Conservation (phyloP, 2,888 invertebrate species). For the Thereva unica region DNA sequence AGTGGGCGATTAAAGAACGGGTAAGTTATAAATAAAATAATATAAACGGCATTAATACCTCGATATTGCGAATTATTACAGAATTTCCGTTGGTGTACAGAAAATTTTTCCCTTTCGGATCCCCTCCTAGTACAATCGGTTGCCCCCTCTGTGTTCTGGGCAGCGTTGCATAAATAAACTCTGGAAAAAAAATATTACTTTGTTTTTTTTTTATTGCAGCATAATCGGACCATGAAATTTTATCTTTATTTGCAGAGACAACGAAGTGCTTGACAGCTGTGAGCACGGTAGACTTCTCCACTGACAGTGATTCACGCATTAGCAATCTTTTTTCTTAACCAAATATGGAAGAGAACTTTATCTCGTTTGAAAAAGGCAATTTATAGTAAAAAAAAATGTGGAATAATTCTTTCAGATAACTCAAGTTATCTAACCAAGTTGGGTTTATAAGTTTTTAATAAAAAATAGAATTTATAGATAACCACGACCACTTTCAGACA, state of each 20-base stretch:
- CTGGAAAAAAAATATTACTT: constrained; percentile 60
- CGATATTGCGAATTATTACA: constrained; percentile 95
- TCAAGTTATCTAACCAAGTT: no score
- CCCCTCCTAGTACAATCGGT: constrained; percentile 90
- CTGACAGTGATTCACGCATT: constrained; percentile 35
- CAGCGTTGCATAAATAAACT: constrained; percentile 88
- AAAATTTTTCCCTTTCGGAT: constrained; percentile 96
- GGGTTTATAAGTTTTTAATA: no score
- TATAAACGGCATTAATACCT: constrained; percentile 62
- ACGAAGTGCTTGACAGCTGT: background rate
- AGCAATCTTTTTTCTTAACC: constrained; percentile 37
- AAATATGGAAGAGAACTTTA: constrained; percentile 29
- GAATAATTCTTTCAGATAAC: no score
- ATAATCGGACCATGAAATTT: no score
- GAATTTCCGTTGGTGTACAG: constrained; percentile 97
- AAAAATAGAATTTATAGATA: no score
- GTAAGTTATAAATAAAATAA: constrained; percentile 12
- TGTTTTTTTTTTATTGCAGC: constrained; percentile 20
- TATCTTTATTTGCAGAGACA: no score
- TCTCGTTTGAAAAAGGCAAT: no score
- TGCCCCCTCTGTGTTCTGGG: constrained; percentile 94
- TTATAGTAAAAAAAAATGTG: no score
- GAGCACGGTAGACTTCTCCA: constrained; percentile 6
- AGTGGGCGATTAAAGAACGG: constrained; percentile 20
- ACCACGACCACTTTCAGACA: background rate